Base-by-base conservation (phyloP, 2,113 vertebrate genomes). In the Sciurus niger region DNA sequence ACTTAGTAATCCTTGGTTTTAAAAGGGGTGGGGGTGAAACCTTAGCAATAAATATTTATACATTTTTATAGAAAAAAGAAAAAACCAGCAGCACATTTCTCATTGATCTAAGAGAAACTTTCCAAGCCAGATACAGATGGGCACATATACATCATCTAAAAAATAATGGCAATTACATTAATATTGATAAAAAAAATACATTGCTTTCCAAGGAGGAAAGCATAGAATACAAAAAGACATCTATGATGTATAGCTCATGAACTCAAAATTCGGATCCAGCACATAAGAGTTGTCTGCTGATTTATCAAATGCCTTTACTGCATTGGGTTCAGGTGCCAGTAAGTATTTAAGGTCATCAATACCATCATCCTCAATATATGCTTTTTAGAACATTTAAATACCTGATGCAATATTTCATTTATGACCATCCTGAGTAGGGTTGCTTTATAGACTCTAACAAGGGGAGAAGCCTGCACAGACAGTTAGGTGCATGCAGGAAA, bases 161-260 rank as follows among this genome's bases (percentile, higher is more conserved):
- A 93, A 93, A 74, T 58, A 84, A 51, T 80, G 34, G 55, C 80
- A 97, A 91, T 95, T 89, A 37, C 88, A 95, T 94, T 97, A 94
- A 95, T 95, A 96, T 95, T 95, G 95, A 96, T 83, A 96, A 89
- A 58, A 96, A 98, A 98, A 98, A 96, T 89, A 98, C 98, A 98
- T 96, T 97, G 89, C 68, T 91, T 98, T 96, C 94, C 97, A 97
- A 95, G 90, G 84, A 98, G 90, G 93, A 96, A 96, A 97, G 95
- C 95, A 98, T 90, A 98, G 70, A 87, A 94, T 97, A 90, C 95
- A 97, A 96, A 98, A 96, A 96, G 97, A 98, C 85, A 95, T 89
- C 85, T 96, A 90, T 98, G 96, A 98, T 98, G 78, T 97, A 97
- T 97, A 93, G 67, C 97, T 97, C 82, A 89, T 97, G 96, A 97